Evolutionary conservation across 2,888 invertebrate species (phyloP).

Genomic region (Drosophila subsilvestris): DNA sequence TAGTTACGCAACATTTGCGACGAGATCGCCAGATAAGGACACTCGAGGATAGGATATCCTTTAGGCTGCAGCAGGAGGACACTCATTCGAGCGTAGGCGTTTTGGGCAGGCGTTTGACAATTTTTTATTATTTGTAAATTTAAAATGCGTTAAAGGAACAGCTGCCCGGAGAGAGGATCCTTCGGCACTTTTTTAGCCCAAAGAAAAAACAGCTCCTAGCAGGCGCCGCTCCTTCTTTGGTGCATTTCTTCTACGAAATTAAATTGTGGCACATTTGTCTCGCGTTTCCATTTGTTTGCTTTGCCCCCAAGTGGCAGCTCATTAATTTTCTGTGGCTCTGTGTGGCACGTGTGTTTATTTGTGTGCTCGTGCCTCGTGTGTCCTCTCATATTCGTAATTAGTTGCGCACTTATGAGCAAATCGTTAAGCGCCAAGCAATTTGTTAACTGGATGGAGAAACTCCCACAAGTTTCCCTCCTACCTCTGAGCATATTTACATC

Average conservation of each 20-base stretch:
- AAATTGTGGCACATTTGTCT: slow-evolving; percentile 42
- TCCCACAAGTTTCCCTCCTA: slow-evolving; percentile 14
- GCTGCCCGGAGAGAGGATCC: slow-evolving; percentile 45
- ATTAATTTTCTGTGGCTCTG: slow-evolving; percentile 55
- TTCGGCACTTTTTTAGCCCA: slow-evolving; percentile 67
- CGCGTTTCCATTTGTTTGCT: slow-evolving; percentile 18
- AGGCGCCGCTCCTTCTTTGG: not conserved
- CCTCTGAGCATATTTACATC: not conserved
- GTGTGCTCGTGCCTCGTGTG: slow-evolving; percentile 31
- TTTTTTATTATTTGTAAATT: slow-evolving; percentile 59
- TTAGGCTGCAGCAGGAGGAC: slow-evolving; percentile 2
- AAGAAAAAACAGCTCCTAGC: not conserved
- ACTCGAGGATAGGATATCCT: slow-evolving; percentile 2
- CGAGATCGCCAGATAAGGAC: slow-evolving; percentile 57
- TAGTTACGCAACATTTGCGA: slow-evolving; percentile 76
- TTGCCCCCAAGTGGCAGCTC: slow-evolving; percentile 54
- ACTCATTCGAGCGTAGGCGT: slow-evolving; percentile 40
- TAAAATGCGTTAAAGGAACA: slow-evolving; percentile 55
- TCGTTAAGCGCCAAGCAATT: slow-evolving; percentile 31
- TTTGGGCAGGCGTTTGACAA: slow-evolving; percentile 71
- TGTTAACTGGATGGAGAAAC: slow-evolving; percentile 28
- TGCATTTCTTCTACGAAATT: slow-evolving; percentile 33
- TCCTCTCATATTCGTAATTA: slow-evolving; percentile 47
- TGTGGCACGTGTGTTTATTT: slow-evolving; percentile 50
- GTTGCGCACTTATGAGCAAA: slow-evolving; percentile 38